Evolutionary conservation across 2,113 vertebrate species (phyloP).

Genomic region (Aegypius monachus): DNA sequence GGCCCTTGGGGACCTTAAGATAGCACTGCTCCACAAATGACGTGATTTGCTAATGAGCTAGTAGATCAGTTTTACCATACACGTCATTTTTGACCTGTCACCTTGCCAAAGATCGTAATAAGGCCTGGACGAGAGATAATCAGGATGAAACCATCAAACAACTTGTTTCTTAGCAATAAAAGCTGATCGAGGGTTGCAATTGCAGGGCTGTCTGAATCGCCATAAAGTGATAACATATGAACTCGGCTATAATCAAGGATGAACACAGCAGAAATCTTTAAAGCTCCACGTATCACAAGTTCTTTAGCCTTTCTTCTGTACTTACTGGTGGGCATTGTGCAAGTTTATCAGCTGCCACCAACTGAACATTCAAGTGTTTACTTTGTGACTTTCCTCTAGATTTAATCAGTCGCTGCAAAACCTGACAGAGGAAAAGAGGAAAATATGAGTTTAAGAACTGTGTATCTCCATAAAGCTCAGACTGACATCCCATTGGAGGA

Average conservation of each 20-base stretch:
- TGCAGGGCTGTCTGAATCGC: not conserved
- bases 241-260: not conserved
- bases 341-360: constrained; percentile 96
- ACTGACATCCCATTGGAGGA: not conserved
- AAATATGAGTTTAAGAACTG: not conserved
- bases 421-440: constrained; percentile 73
- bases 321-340: constrained; percentile 95
- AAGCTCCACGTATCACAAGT: not conserved
- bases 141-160: not conserved
- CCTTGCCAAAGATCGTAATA: not conserved
- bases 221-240: not conserved
- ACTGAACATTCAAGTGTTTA: constrained; percentile 97
- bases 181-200: not conserved
- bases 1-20: not conserved
- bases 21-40: not conserved
- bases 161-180: not conserved
- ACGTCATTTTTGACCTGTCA: not conserved
- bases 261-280: not conserved
- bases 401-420: constrained; percentile 95
- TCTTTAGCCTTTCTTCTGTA: constrained; percentile 26
- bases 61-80: not conserved
- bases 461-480: not conserved
- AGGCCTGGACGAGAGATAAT: not conserved
- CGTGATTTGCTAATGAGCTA: not conserved
- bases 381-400: constrained; percentile 98